Conservation (phyloP, 2,113 vertebrate species). For the Isurus oxyrinchus region DNA sequence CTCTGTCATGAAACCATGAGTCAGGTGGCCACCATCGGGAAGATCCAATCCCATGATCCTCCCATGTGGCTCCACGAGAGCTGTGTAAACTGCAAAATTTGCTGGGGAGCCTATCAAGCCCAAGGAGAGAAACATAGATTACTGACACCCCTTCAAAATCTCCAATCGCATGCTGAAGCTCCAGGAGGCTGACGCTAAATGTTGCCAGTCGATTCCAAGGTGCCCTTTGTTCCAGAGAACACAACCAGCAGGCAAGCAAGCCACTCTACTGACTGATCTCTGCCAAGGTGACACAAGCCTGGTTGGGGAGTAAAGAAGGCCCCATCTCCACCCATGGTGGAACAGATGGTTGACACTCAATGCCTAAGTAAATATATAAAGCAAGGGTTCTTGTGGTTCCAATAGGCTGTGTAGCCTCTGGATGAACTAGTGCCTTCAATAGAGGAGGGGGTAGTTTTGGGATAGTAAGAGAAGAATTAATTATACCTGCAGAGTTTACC, state of each 20-base stretch:
- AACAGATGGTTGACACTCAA: neutral
- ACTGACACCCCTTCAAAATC: neutral
- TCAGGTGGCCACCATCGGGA: slow-evolving; percentile 90
- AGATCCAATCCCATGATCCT: slow-evolving; percentile 97
- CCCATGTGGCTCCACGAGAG: slow-evolving; percentile 86
- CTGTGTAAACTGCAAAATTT: slow-evolving; percentile 90
- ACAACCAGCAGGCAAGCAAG: neutral
- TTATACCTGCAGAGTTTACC: slow-evolving; percentile 56
- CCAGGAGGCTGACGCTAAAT: neutral
- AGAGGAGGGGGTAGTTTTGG: too few relatives aligned
- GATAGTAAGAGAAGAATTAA: neutral
- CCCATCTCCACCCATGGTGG: neutral
- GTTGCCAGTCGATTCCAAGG: neutral
- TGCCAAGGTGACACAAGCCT: neutral
- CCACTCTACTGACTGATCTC: neutral
- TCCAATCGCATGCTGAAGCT: neutral
- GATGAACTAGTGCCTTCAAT: neutral
- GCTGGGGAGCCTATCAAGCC: slow-evolving; percentile 75
- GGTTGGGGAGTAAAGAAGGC: neutral
- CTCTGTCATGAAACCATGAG: slow-evolving; percentile 94
- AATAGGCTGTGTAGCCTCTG: neutral
- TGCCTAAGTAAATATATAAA: too few relatives aligned
- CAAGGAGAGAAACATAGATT: neutral
- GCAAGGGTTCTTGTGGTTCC: neutral
- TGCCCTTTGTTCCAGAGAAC: neutral